Conservation (phyloP, 2,888 invertebrate genomes). For the Stenodema calcarata region DNA sequence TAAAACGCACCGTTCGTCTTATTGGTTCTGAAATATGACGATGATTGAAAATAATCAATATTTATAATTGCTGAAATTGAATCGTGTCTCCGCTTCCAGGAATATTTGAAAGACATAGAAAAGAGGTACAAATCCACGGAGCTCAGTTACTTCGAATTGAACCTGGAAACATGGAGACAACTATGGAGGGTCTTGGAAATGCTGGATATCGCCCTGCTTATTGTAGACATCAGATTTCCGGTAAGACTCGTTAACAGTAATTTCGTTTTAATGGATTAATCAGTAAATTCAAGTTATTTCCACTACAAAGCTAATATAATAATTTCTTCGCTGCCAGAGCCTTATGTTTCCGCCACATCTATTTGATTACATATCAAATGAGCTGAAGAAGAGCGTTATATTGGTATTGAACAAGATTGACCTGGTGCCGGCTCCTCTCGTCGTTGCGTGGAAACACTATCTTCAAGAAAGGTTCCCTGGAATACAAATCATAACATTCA, state of each 20-base stretch:
- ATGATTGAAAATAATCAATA: too few relatives aligned
- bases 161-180: slow-evolving; percentile 95
- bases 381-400: slow-evolving; percentile 82
- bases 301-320: background rate
- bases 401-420: slow-evolving; percentile 92
- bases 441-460: slow-evolving; percentile 87
- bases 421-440: slow-evolving; percentile 78
- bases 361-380: slow-evolving; percentile 77
- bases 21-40: too few relatives aligned
- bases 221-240: slow-evolving; percentile 86
- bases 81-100: background rate
- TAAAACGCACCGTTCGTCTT: too few relatives aligned
- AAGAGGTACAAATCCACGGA: slow-evolving; percentile 9
- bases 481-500: slow-evolving; percentile 80
- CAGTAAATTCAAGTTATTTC: background rate
- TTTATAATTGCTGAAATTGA: too few relatives aligned
- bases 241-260: slow-evolving; percentile 64
- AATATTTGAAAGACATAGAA: slow-evolving; percentile 31
- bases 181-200: slow-evolving; percentile 94
- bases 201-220: slow-evolving; percentile 86
- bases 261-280: background rate
- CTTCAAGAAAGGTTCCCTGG: slow-evolving; percentile 74
- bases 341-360: slow-evolving; percentile 90
- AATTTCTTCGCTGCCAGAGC: slow-evolving; percentile 63
- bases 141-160: slow-evolving; percentile 85